Evolutionary conservation across 2,113 vertebrate genomes (phyloP).

Genomic region (Notechis scutatus): DNA sequence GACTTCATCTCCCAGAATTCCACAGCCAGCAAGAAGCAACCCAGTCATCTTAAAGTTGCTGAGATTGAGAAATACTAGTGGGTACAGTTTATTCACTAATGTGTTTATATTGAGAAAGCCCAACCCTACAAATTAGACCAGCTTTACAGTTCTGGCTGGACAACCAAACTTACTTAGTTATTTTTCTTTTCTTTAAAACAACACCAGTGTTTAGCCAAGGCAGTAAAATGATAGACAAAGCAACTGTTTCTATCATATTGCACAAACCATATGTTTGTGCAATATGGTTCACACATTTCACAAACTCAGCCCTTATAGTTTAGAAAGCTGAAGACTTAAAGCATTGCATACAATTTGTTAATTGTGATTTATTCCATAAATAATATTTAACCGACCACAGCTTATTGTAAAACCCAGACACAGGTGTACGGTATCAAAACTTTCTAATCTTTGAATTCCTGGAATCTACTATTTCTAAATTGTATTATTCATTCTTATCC

Average conservation of each 20-base stretch:
- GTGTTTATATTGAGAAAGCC: background rate
- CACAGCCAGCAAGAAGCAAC: background rate
- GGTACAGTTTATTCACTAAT: background rate
- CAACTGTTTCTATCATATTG: background rate
- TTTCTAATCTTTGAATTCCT: background rate
- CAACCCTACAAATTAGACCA: background rate
- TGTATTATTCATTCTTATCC: slow-evolving; percentile 37
- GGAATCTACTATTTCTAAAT: background rate
- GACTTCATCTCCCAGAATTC: background rate
- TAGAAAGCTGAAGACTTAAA: background rate
- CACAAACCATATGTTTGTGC: background rate
- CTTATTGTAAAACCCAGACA: background rate
- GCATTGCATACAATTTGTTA: background rate
- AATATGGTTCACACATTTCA: background rate
- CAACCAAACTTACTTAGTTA: slow-evolving; percentile 1
- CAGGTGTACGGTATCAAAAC: background rate
- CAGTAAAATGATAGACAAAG: background rate
- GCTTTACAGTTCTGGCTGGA: background rate
- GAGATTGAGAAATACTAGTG: background rate
- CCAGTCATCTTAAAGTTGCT: background rate
- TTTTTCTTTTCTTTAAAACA: slow-evolving; percentile 15
- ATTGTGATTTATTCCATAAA: background rate
- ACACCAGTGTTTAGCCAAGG: background rate
- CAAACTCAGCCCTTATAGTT: background rate
- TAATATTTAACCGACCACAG: background rate